A percentile compares a stretch with the other conserved stretches of the same genome.
Evolutionary conservation across 2,888 invertebrate genomes (phyloP).

Genomic region (Horisme vitalbata): DNA sequence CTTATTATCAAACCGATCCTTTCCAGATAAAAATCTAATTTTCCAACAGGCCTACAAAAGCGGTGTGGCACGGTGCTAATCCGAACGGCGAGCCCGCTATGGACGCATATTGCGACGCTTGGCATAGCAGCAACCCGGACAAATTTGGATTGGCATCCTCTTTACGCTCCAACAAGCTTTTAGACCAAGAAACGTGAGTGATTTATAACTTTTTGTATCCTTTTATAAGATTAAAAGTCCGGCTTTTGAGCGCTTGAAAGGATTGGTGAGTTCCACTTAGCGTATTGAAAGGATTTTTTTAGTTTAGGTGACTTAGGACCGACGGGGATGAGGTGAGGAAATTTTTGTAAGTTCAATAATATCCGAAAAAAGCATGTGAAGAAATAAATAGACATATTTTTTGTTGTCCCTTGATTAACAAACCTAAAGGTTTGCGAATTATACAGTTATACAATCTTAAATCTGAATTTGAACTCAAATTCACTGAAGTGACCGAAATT

Average conservation of each 20-base stretch:
- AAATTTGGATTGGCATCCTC: conserved; percentile 93
- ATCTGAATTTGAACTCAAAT: no score
- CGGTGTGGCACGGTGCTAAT: conserved; percentile 97
- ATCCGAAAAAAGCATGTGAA: no score
- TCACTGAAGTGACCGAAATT: no score
- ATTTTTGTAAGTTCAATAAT: no score
- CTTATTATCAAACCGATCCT: no score
- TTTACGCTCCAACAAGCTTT: conserved; percentile 88
- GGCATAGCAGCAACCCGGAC: conserved; percentile 91
- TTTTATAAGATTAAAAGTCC: conserved; percentile 2
- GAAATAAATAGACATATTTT: no score
- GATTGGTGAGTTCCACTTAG: conserved; percentile 1
- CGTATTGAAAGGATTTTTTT: no score
- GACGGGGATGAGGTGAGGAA: no score
- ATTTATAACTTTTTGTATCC: conserved; percentile 9
- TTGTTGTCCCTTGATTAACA: no score
- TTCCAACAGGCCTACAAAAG: conserved; percentile 91
- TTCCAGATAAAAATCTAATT: neutral
- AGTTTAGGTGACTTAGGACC: no score
- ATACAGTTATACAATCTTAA: no score
- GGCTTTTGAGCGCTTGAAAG: neutral
- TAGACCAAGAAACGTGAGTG: conserved; percentile 87
- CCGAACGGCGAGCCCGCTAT: conserved; percentile 92
- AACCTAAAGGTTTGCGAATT: no score
- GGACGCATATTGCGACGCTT: conserved; percentile 96